A percentile compares a stretch with the other conserved stretches of the same genome.
Evolutionary conservation across 2,113 vertebrate species (phyloP).

Genomic region (Eretmodus cyanostictus): DNA sequence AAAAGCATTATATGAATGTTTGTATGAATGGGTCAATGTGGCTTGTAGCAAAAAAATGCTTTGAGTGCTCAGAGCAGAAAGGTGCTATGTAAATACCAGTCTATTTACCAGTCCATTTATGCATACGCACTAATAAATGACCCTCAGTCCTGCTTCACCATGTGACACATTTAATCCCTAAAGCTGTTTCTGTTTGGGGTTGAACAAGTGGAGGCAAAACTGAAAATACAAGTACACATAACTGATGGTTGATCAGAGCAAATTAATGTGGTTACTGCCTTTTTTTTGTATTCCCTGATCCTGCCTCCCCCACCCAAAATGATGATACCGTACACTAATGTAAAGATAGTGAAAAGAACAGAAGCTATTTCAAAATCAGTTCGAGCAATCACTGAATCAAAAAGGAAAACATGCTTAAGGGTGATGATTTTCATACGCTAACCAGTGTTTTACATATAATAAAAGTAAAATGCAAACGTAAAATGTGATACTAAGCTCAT

Average conservation of each 20-base stretch:
- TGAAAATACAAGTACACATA: background rate
- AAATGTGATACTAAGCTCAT: background rate
- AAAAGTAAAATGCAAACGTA: background rate
- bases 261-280: background rate
- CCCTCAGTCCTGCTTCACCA: slow-evolving; percentile 19
- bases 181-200: background rate
- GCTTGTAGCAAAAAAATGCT: background rate
- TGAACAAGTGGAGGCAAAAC: background rate
- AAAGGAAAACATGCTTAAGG: background rate
- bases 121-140: background rate
- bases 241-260: background rate
- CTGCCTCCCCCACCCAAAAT: background rate
- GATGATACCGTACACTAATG: background rate
- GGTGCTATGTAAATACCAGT: background rate
- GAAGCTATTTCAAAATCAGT: background rate
- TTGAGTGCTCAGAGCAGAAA: background rate
- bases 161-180: background rate
- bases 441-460: background rate
- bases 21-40: background rate
- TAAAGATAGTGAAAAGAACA: background rate
- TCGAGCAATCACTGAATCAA: background rate
- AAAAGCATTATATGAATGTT: background rate
- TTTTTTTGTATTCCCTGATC: background rate
- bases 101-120: background rate
- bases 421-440: background rate